A percentile compares a stretch with the other conserved stretches of the same genome.
Evolutionary conservation across 2,797 vertebrate genomes (phyloP).

Genomic region (Myiotriccus ornatus): DNA sequence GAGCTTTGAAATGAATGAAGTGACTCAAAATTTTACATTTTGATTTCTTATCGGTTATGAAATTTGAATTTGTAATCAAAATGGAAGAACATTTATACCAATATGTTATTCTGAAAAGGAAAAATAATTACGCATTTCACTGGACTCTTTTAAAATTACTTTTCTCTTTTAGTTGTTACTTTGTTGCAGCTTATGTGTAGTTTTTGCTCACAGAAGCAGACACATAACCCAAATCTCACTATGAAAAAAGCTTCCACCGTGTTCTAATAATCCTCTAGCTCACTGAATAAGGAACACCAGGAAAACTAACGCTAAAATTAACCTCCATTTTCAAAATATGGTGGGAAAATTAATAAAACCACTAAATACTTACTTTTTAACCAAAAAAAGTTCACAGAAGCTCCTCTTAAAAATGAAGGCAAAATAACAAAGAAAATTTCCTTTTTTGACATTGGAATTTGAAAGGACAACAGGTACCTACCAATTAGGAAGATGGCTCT

Average conservation of each 20-base stretch:
- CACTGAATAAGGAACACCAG: not conserved
- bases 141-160: not conserved
- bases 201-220: not conserved
- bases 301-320: not conserved
- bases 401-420: not conserved
- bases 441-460: not conserved
- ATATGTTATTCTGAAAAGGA: not conserved
- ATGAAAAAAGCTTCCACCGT: not conserved
- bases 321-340: not conserved
- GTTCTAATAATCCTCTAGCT: not conserved
- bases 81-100: not conserved
- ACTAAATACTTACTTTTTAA: not conserved
- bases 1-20: not conserved
- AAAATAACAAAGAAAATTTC: not conserved
- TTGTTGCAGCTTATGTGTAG: not conserved
- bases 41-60: not conserved
- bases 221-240: not conserved
- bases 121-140: not conserved
- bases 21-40: not conserved
- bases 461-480: constrained; percentile 40
- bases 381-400: not conserved
- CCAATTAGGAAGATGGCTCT: constrained; percentile 85
- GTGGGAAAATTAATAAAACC: not conserved
- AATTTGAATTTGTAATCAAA: not conserved
- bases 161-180: not conserved